These are phyloP conservation scores for Platyscapa corneri DNA, from an alignment of 1,140 invertebrate species.

Conservation along the genomic window DNA sequence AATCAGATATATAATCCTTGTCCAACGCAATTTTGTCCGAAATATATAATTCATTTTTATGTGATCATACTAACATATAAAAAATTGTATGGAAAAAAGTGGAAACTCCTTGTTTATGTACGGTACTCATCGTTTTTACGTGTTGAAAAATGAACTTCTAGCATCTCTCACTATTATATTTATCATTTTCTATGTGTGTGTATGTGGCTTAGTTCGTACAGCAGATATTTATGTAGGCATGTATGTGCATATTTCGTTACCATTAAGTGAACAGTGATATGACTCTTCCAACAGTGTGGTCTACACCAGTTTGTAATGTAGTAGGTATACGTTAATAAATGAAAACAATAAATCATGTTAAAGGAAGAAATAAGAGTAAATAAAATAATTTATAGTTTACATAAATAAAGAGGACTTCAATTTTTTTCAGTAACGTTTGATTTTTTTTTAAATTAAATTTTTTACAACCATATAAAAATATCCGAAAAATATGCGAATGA, in stretches of 20 bases:
- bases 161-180: not conserved
- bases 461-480: no score
- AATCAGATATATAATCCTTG: not conserved
- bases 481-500: no score
- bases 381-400: no score
- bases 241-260: not conserved
- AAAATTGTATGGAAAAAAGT: not conserved
- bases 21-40: not conserved
- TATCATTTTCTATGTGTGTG: not conserved
- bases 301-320: not conserved
- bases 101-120: not conserved
- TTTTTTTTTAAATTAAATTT: no score
- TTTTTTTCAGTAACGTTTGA: no score
- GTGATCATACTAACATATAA: not conserved
- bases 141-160: not conserved
- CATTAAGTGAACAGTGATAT: not conserved
- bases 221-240: not conserved
- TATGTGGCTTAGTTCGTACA: not conserved
- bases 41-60: not conserved
- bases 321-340: constrained; percentile 24
- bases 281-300: not conserved
- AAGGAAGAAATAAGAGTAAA: not conserved
- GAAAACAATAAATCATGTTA: constrained; percentile 26
- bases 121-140: not conserved
- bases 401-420: no score